Base-by-base conservation (phyloP, 2,888 invertebrate genomes). In the Scaptomyza tumidula region DNA sequence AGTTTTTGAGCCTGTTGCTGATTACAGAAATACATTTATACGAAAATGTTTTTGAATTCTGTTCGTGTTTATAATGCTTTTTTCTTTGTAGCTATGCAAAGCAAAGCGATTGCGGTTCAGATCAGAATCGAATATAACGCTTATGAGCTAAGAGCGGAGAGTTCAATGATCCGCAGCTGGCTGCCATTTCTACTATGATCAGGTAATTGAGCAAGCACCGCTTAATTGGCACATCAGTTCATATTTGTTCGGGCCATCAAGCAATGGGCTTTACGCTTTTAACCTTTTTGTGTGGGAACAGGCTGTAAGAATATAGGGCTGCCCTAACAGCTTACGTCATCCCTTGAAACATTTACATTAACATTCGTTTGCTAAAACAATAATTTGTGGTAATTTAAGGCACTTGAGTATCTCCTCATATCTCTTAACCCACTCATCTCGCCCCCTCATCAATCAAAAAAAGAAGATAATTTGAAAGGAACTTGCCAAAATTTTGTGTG, bases 401-500 rank as follows among this genome's bases (percentile, higher is more conserved):
- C 67, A 33, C 70, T 71, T 63, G 49, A 63, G 48, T n/a, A 44
- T 45, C 29, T 16, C 10, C 3, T 19, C 19, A 19, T 19, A 19
- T 16, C 3, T 24, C 24, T 24, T 24, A 24, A 5, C 24, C 24
- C 24, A 24, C 24, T 24, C 24, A 24, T 9, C 29, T 31, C 10
- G 1, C 11, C 37, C n/a, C 19, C 9, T 0, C 3, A 37, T 2
- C 11, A 14, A 50, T 27, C 39, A n/a, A 31, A 41, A 31, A 14
- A 48, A 65, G 57, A 52, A 39, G 27, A 52, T 44, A 53, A 59
- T 68, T 75, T 44, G 79, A 79, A 81, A 81, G 78, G 75, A 81
- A 78, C 71, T 64, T 71, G 72, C 63, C 61, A 79, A 86, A 84
- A 70, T 73, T 85, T 87, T 64, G 70, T 64, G 73, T 74, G 89